Base-by-base conservation (phyloP, 2,888 invertebrate genomes). In the Hermaeophaga mercurialis region DNA sequence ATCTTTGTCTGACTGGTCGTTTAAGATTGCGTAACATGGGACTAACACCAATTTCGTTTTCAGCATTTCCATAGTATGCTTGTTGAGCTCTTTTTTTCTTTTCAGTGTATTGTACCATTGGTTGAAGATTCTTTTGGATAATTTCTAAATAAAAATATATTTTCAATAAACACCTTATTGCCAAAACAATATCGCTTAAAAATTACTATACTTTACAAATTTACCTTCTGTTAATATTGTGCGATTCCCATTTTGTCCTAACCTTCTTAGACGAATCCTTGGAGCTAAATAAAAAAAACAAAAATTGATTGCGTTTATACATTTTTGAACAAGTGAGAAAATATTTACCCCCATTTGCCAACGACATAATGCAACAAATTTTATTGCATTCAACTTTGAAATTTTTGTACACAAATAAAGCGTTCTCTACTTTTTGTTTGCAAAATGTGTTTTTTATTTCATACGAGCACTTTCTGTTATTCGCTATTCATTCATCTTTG, bases 21-120 rank as follows among this genome's bases (percentile, higher is more conserved):
- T 58, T 67, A 11, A 24, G 14, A 11, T 56, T 44, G n/a, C 62
- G 58, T 3, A 36, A 43, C 31, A 70, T 11, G 0, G 68, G 67
- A 46, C 70, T 70, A 1, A 49, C 50, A 39, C 57, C 55, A 15
- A 19, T 3, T 11, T 50, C 28, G 26, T 59, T 52, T 12, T 34
- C 36, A 9, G 43, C 24, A 8, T 57, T 62, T 41, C 64, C 47
- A 34, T 70, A 70, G 46, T 70, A 71, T 5, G 49, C 24, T n/a
- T 61, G 50, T 50, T 70, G 71, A 2, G 70, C 70, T 9, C 63
- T 22, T 34, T 62, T 60, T 47, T 67, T 71, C 52, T 64, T 67
- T 41, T 63, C 50, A 8, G 34, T 59, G 31, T 67, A 62, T 12
- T 62, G 34, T 38, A 54, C 54, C 17, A 69, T 45, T 0, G 66